Conservation (phyloP, 2,797 vertebrate species). For the Pterois miles region DNA sequence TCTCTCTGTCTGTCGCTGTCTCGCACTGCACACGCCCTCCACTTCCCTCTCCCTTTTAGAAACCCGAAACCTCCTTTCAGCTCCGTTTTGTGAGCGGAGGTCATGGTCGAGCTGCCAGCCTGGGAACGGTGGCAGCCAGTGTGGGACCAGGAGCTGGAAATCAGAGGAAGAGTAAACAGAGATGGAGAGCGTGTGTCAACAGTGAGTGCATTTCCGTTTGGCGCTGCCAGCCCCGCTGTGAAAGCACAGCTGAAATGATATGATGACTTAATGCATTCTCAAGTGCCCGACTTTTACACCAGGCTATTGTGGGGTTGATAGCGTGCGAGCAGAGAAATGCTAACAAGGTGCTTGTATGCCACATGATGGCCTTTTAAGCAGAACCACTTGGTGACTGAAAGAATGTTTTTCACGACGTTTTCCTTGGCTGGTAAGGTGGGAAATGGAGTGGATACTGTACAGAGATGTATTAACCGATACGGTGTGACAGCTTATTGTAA, state of each 20-base stretch:
- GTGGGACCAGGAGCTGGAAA: conserved; percentile 31
- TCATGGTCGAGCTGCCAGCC: conserved; percentile 63
- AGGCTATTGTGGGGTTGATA: conserved; percentile 31
- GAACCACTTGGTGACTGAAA: conserved; percentile 14
- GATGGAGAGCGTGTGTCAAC: conserved; percentile 42
- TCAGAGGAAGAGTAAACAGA: conserved; percentile 56
- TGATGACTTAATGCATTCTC: conserved; percentile 61
- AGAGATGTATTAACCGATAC: not conserved
- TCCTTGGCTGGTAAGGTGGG: not conserved
- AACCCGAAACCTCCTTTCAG: conserved; percentile 64
- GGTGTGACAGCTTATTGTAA: not conserved
- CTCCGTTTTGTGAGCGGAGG: conserved; percentile 53
- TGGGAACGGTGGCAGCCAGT: conserved; percentile 60
- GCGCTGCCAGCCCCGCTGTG: not conserved
- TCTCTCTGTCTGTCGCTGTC: conserved; percentile 20
- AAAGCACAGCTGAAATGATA: conserved; percentile 53
- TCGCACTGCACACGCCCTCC: conserved; percentile 18
- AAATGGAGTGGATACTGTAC: conserved; percentile 2
- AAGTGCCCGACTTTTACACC: conserved; percentile 40
- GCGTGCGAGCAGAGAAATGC: conserved; percentile 25
- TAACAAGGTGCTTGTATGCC: conserved; percentile 17
- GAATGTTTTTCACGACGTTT: conserved; percentile 16
- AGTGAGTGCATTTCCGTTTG: conserved; percentile 35
- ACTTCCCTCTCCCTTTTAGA: conserved; percentile 38
- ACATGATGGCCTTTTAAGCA: conserved; percentile 35